These are phyloP conservation scores for Mayetiola destructor DNA, from an alignment of 2,888 invertebrate genomes.

Conservation along the genomic window DNA sequence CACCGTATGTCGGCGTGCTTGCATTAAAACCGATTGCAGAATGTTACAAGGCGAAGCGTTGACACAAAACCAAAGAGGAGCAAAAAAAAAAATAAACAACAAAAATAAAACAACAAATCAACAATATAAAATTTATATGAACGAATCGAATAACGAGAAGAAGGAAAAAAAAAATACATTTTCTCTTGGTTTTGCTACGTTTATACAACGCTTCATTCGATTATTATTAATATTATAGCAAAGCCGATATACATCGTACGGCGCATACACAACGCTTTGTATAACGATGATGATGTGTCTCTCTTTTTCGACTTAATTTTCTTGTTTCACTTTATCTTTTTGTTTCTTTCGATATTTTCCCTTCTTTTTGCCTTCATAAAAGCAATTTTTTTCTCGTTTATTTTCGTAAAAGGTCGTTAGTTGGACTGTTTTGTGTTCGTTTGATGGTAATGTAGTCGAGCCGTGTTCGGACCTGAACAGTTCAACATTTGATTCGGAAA, in stretches of 20 bases:
- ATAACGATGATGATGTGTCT: no score
- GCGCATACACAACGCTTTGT: constrained; percentile 1
- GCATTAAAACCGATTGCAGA: no score
- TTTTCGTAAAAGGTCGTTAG: constrained; percentile 13
- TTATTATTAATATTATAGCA: neutral
- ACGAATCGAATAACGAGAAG: no score
- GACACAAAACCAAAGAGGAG: constrained; percentile 7
- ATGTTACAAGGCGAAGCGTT: constrained; percentile 4
- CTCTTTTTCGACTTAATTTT: no score
- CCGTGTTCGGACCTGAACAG: no score
- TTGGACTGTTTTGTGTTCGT: constrained; percentile 11
- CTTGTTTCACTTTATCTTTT: neutral
- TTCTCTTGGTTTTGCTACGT: neutral
- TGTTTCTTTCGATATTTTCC: neutral
- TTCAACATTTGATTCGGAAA: no score
- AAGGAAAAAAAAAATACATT: neutral
- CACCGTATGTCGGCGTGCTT: no score
- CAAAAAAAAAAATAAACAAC: no score
- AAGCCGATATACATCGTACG: neutral
- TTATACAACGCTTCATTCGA: neutral
- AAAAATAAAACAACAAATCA: no score
- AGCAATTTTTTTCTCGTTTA: constrained; percentile 7
- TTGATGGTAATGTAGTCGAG: constrained; percentile 4
- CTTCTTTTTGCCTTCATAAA: constrained; percentile 2
- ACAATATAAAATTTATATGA: no score